These are phyloP conservation scores for Pogonomyrmex barbatus DNA, from an alignment of 1,140 invertebrate genomes.

Conservation along the genomic window DNA sequence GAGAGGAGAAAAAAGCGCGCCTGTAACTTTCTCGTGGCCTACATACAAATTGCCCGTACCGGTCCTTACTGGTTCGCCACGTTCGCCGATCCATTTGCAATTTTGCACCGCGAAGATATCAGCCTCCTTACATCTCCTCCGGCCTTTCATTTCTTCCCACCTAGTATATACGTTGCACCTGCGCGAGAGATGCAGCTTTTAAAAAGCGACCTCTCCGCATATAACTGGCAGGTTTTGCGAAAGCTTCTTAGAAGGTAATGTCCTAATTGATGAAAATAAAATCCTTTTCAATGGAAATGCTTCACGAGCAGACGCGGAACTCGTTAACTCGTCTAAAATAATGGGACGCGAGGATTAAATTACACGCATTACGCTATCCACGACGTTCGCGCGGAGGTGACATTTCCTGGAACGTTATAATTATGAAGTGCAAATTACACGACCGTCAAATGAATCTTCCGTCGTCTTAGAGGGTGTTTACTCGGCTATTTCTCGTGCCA, in stretches of 20 bases:
- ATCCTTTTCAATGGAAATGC: background rate
- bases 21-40: conserved; percentile 83
- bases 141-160: conserved; percentile 50
- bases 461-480: conserved; percentile 19
- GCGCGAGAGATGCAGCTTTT: conserved; percentile 18
- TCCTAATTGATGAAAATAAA: conserved; percentile 14
- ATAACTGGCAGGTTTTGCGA: background rate
- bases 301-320: background rate
- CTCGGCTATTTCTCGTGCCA: background rate
- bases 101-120: conserved; percentile 28
- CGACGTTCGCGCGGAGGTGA: conserved; percentile 2
- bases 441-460: conserved; percentile 42
- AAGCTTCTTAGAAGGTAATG: background rate
- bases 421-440: conserved; percentile 36
- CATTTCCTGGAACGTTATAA: conserved; percentile 36
- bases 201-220: background rate
- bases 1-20: conserved; percentile 75
- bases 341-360: conserved; percentile 15
- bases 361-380: conserved; percentile 20
- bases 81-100: conserved; percentile 42
- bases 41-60: conserved; percentile 78
- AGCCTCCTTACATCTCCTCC: conserved; percentile 51
- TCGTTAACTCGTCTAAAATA: conserved; percentile 4
- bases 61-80: conserved; percentile 65
- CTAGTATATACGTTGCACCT: conserved; percentile 8